Base-by-base conservation (phyloP, 1,140 invertebrate genomes). In the Neodiprion virginianus region DNA sequence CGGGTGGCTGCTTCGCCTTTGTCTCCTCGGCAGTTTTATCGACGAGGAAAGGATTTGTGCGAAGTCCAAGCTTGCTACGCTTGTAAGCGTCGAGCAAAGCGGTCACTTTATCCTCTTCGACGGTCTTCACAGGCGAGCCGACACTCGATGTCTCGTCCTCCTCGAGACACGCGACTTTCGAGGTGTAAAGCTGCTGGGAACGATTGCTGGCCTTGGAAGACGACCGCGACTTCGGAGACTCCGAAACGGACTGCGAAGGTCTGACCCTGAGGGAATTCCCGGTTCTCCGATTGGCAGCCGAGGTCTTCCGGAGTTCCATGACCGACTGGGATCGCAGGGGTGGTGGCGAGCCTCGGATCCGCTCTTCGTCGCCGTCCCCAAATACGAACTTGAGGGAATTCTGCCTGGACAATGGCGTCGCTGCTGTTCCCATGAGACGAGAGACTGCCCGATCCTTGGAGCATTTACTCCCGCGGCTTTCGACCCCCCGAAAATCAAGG, bases 81-180 rank as follows among this genome's bases (percentile, higher is more conserved):
- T 92, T 91, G 76, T 93, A 93, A 78, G 93, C 91, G 4, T 86
- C 89, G 80, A 94, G 84, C 61, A 94, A 80, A 47, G 86, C 85
- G 53, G 90, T 87, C 7, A 92, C 87, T 66, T 85, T 83, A 12
- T 83, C 81, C 7, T 61, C 53, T 12, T 17, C 53, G 28, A 40
- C 53, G 53, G 4, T 8, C 53, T 61, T 61, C 11, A 61, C 53
- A 12, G 53, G 53, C 11, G 11, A 11, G n/a, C 11, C 53, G 11
- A 61, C 53, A n/a, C 53, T 11, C 53, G 53, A 17, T 14, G 53
- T 12, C 53, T 61, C 11, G 53, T 61, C 53, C 28, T 40, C 28
- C 53, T 61, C 53, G 4, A 17, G 11, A 17, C 11, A 17, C 11
- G 11, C 53, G 11, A 61, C 11, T 17, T 14, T 61, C 53, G 11